phyloP scores from a whole-genome alignment of 2,797 vertebrate species.

The Chelonia mydas region DNA sequence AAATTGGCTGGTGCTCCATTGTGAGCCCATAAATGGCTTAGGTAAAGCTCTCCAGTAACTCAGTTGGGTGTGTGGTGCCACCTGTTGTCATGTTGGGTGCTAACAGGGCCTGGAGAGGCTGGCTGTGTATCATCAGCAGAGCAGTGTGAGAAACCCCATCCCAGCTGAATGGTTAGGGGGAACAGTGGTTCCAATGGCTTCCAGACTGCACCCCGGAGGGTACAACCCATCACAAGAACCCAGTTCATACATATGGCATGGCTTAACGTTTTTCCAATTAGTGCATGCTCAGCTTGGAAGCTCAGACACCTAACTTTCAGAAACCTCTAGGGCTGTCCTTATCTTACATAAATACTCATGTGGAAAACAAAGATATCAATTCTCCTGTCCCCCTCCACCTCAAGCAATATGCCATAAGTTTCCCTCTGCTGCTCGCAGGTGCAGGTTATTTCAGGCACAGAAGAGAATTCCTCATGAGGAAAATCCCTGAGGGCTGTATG shows the following conservation, averaged over 20 bases:
- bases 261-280: background rate
- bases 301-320: background rate
- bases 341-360: background rate
- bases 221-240: background rate
- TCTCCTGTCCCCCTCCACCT: background rate
- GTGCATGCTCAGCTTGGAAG: background rate
- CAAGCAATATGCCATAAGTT: background rate
- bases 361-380: background rate
- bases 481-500: background rate
- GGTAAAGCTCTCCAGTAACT: too few relatives aligned
- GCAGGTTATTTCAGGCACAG: background rate
- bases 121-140: too few relatives aligned
- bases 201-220: background rate
- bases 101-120: too few relatives aligned
- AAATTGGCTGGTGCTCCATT: too few relatives aligned
- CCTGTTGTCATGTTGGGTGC: too few relatives aligned
- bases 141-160: too few relatives aligned
- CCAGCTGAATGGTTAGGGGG: too few relatives aligned
- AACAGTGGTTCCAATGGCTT: too few relatives aligned
- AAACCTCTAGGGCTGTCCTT: background rate
- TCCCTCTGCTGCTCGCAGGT: slow-evolving; percentile 21
- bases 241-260: background rate
- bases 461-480: slow-evolving; percentile 5
- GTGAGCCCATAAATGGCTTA: too few relatives aligned
- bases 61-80: too few relatives aligned